Conservation (phyloP, 2,113 vertebrate genomes). For the Tringa solitaria region DNA sequence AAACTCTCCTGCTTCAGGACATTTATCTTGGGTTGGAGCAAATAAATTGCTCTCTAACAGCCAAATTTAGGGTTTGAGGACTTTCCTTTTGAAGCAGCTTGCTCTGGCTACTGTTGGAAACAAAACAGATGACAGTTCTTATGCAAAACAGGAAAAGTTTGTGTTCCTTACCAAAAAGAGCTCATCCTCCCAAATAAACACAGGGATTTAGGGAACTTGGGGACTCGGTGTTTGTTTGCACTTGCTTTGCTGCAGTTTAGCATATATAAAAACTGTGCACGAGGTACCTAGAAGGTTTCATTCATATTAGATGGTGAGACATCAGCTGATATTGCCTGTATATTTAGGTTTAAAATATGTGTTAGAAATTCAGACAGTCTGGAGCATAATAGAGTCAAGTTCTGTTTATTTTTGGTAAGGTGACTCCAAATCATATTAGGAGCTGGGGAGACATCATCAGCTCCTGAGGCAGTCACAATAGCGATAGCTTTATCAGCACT, state of each 20-base stretch:
- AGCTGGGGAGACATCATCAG: constrained; percentile 19
- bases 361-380: constrained; percentile 1
- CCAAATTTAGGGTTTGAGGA: not conserved
- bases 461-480: constrained; percentile 32
- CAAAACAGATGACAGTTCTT: not conserved
- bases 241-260: not conserved
- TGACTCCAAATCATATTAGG: constrained; percentile 52
- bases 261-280: not conserved
- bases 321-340: not conserved
- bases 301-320: not conserved
- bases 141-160: not conserved
- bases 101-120: not conserved
- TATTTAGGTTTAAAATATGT: not conserved
- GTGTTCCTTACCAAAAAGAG: not conserved
- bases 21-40: not conserved
- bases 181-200: not conserved
- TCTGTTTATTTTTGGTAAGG: constrained; percentile 54
- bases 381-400: not conserved
- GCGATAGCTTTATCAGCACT: constrained; percentile 31
- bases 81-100: not conserved
- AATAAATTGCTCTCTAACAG: not conserved
- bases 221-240: not conserved
- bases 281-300: not conserved
- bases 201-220: not conserved
- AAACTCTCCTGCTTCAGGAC: not conserved